Conservation (phyloP, 1,140 invertebrate species). For the Ephestia elutella region DNA sequence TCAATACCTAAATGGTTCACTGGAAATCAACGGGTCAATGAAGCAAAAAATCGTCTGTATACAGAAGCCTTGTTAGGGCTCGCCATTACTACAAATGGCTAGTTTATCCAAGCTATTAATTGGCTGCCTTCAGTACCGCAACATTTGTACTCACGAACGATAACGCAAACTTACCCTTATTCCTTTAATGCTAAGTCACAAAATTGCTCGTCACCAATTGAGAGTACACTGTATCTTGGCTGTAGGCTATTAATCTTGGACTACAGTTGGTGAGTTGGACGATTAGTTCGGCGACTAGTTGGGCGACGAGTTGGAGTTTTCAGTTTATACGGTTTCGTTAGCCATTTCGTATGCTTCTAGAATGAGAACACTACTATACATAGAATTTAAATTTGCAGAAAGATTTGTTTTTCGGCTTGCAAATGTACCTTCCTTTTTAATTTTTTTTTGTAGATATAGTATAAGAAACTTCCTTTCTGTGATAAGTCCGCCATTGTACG, state of each 20-base stretch:
- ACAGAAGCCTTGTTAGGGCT: background rate
- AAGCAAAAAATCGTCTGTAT: background rate
- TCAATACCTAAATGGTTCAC: no score
- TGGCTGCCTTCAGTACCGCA: background rate
- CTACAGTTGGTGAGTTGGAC: background rate
- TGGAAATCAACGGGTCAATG: background rate
- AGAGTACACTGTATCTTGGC: background rate
- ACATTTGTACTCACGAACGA: background rate
- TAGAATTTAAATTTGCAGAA: no score
- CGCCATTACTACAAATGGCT: background rate
- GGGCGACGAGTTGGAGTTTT: background rate
- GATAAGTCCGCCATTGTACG: no score
- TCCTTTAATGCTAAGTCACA: background rate
- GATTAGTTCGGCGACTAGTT: background rate
- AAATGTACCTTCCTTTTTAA: no score
- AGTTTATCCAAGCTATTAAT: slow-evolving; percentile 5
- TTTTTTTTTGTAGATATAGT: no score
- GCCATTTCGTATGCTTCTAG: background rate
- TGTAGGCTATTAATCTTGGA: background rate
- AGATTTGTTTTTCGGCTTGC: no score
- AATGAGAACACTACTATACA: no score
- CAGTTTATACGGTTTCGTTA: background rate
- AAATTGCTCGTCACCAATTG: background rate
- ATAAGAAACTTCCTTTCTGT: no score
- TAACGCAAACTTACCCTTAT: background rate